Evolutionary conservation across 2,113 vertebrate genomes (phyloP).

Genomic region (Pogonocichla stellata): DNA sequence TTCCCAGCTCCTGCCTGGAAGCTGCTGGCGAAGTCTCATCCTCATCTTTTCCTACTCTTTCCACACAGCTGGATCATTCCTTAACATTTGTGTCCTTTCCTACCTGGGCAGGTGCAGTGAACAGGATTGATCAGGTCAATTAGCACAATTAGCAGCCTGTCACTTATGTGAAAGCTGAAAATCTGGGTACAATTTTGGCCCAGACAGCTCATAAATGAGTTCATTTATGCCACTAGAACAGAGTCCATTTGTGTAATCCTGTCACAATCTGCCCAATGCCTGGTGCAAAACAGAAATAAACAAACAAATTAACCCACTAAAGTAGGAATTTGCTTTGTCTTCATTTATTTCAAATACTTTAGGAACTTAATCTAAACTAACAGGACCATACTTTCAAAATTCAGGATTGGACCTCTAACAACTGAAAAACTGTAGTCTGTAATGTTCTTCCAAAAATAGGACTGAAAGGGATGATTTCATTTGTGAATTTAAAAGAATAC

Average conservation of each 20-base stretch:
- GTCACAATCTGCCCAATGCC: background rate
- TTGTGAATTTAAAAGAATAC: background rate
- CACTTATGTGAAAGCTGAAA: background rate
- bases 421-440: background rate
- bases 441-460: background rate
- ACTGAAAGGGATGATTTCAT: background rate
- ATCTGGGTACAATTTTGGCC: background rate
- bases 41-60: background rate
- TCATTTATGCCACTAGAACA: background rate
- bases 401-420: background rate
- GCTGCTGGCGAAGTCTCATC: background rate
- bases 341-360: background rate
- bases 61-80: background rate
- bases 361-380: background rate
- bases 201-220: background rate
- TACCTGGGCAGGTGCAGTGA: background rate
- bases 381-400: background rate
- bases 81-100: background rate
- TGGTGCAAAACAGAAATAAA: background rate
- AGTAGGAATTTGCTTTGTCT: background rate
- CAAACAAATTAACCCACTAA: background rate
- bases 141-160: background rate
- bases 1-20: background rate
- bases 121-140: background rate
- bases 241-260: background rate